phyloP scores from a whole-genome alignment of 2,797 vertebrate genomes.

The Scyliorhinus canicula region DNA sequence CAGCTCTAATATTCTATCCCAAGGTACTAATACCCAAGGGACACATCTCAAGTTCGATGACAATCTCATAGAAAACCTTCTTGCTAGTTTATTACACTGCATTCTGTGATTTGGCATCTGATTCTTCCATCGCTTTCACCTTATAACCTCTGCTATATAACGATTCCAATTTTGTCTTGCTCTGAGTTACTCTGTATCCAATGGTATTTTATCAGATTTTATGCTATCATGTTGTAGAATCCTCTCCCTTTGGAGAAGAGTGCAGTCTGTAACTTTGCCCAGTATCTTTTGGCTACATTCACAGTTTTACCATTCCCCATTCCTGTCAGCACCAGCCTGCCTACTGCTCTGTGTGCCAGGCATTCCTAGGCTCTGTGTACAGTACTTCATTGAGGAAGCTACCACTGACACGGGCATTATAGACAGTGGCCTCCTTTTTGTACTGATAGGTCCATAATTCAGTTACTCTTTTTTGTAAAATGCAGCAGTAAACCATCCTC shows the following conservation, averaged over 20 bases:
- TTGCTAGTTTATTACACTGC: background rate
- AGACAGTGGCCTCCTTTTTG: background rate
- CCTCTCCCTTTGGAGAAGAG: background rate
- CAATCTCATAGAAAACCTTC: constrained; percentile 26
- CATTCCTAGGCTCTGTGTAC: background rate
- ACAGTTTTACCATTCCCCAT: background rate
- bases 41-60: constrained; percentile 13
- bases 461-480: background rate
- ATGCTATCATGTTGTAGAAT: background rate
- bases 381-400: background rate
- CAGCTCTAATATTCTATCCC: constrained; percentile 17
- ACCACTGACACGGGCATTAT: background rate
- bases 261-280: background rate
- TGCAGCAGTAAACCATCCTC: background rate
- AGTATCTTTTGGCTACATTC: background rate
- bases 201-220: constrained; percentile 9
- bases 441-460: background rate
- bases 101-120: background rate
- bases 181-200: background rate
- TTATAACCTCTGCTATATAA: background rate
- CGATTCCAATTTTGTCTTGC: background rate
- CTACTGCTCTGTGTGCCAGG: background rate
- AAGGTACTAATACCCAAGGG: background rate
- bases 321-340: background rate
- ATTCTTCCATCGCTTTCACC: background rate